Evolutionary conservation across 2,888 invertebrate species (phyloP).

Genomic region (Gandaritis pyraliata): DNA sequence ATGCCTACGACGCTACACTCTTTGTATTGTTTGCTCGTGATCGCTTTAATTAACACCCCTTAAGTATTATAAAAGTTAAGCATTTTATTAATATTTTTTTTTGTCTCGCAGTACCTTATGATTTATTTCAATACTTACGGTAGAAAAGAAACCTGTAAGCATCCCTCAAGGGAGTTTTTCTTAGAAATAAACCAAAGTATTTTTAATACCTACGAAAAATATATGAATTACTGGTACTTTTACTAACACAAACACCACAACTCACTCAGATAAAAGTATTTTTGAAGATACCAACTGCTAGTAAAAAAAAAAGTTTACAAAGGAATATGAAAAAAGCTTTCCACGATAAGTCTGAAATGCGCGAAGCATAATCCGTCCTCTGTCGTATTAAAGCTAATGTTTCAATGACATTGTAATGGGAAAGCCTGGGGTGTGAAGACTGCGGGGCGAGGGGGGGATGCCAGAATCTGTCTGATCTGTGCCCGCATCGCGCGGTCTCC

Average conservation of each 20-base stretch:
- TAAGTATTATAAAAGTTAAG: conserved; percentile 39
- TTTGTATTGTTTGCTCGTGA: conserved; percentile 58
- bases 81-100: conserved; percentile 37
- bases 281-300: not conserved
- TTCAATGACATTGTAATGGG: conserved; percentile 43
- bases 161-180: not conserved
- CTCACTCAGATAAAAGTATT: not conserved
- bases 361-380: conserved; percentile 23
- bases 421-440: conserved; percentile 36
- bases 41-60: conserved; percentile 55
- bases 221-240: too few species aligned
- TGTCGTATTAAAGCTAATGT: conserved; percentile 40
- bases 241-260: not conserved
- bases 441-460: conserved; percentile 27
- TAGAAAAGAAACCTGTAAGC: not conserved
- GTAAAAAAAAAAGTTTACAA: not conserved
- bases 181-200: not conserved
- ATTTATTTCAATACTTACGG: not conserved
- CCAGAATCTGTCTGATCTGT: conserved; percentile 48
- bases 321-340: conserved; percentile 4
- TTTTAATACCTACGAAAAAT: not conserved
- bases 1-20: conserved; percentile 48
- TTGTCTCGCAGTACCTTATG: conserved; percentile 15
- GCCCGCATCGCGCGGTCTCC: conserved; percentile 47
- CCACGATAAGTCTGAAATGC: conserved; percentile 3